Evolutionary conservation across 2,888 invertebrate species (phyloP), one percentile per base, ranked within the genome.

Genomic region (Hyles lineata): DNA sequence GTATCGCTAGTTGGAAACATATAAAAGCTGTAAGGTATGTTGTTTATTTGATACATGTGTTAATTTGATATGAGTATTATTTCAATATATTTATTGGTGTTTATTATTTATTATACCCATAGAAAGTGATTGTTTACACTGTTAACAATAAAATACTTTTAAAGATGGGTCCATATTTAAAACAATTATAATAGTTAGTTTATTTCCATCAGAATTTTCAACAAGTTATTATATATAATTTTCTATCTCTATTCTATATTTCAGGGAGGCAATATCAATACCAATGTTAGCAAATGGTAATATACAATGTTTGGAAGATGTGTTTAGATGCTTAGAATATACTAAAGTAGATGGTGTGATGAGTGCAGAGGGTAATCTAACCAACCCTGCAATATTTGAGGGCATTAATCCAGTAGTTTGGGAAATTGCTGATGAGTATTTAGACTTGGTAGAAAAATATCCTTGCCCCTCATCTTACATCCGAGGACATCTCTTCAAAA

Each of bases 251-350:
- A 29, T 50, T 73, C 80, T 80, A 76, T 75, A 78, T 91, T 94
- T 74, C 86, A 98, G 98, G 84, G 96, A 98, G 80, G 96, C 96
- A 74, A 96, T 99, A 32, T 96, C 96, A 76, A 97, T 99, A 84
- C 99, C 99, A 19, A 98, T 99, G 85, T 97, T 99, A 88, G 99
- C 99, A 35, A 99, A 99, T 95, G 99, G 99, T 21, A 99, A 99
- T 87, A 98, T 99, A 80, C 98, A 99, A 89, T 97, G 97, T 83
- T 89, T 98, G 80, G 96, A 97, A 83, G 99, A 99, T 95, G 96
- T 98, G 1, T 93, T 97, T 73, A 95, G 97, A 77, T 99, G 99
- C 89, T 90, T 99, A 71, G 93, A 96, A 73, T 97, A 96, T 83
- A 99, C 99, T 0, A 97, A 97, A 43, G 99, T 97, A 4, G 95